These are phyloP conservation scores for Zoanthus gigantus DNA, from an alignment of 92 coral and sea anemone species.

Conservation along the genomic window DNA sequence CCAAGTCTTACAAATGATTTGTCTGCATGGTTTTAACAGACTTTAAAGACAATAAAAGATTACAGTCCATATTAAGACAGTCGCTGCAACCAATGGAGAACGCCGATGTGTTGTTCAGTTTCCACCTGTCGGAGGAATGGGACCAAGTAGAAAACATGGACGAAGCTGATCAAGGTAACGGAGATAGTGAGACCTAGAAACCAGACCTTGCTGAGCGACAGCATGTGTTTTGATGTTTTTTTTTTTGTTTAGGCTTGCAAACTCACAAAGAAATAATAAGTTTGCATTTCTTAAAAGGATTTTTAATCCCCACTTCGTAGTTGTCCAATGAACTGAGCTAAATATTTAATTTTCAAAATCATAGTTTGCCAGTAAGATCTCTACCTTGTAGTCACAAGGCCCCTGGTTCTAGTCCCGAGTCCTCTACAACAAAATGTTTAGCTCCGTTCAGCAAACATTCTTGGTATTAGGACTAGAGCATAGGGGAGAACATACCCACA, in stretches of 20 bases:
- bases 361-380: too few species aligned
- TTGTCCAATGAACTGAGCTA: too few species aligned
- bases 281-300: background rate
- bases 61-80: slow-evolving; percentile 81
- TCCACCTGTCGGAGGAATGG: slow-evolving; percentile 41
- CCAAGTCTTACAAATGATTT: background rate
- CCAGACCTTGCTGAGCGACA: background rate
- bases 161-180: slow-evolving; percentile 26
- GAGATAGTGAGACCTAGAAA: background rate
- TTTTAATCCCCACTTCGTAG: background rate
- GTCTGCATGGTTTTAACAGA: slow-evolving; percentile 49
- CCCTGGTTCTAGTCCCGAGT: too few species aligned
- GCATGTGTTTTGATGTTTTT: background rate
- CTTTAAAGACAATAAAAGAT: slow-evolving; percentile 74
- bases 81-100: slow-evolving; percentile 89
- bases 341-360: too few species aligned
- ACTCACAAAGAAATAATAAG: background rate
- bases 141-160: slow-evolving; percentile 24
- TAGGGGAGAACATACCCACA: too few species aligned
- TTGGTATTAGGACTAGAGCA: too few species aligned
- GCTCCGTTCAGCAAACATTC: too few species aligned
- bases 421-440: too few species aligned
- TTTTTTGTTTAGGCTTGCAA: background rate
- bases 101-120: slow-evolving; percentile 80
- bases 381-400: too few species aligned